phyloP scores from a whole-genome alignment of 2,888 invertebrate genomes.

The Drosophila cognata region DNA sequence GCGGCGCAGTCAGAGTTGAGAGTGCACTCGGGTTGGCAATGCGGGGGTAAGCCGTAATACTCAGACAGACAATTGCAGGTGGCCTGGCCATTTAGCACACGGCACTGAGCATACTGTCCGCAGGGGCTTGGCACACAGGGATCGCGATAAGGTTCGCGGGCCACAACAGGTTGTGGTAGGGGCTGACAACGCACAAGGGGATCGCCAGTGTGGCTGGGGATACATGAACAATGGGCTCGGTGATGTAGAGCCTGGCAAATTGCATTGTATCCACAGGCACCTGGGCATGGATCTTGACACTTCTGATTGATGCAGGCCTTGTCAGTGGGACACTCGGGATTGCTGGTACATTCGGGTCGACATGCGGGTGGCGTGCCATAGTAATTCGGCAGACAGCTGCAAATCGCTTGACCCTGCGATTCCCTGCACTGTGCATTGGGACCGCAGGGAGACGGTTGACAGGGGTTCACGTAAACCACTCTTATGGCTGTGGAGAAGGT shows the following conservation, averaged over 20 bases:
- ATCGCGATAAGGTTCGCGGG: constrained; percentile 83
- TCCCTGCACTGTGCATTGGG: constrained; percentile 90
- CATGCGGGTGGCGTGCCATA: constrained; percentile 89
- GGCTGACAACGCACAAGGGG: constrained; percentile 89
- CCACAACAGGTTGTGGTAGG: constrained; percentile 71
- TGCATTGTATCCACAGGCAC: constrained; percentile 88
- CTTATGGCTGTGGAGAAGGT: constrained; percentile 41
- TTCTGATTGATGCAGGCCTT: constrained; percentile 88
- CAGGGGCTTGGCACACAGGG: constrained; percentile 89
- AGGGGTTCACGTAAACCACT: constrained; percentile 87
- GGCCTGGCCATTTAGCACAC: constrained; percentile 87
- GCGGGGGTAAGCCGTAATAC: constrained; percentile 89
- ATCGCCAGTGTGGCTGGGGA: constrained; percentile 88
- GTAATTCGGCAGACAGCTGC: constrained; percentile 87
- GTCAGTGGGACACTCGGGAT: constrained; percentile 87
- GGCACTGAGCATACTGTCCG: constrained; percentile 89
- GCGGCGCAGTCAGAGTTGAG: constrained; percentile 89
- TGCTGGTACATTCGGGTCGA: constrained; percentile 88
- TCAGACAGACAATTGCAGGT: constrained; percentile 88
- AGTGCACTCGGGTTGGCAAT: constrained; percentile 90
- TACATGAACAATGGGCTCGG: constrained; percentile 87
- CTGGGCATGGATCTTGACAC: constrained; percentile 87
- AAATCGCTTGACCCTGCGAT: constrained; percentile 87
- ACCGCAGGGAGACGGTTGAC: constrained; percentile 91
- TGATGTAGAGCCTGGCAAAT: constrained; percentile 87